Conservation (phyloP, 2,888 invertebrate species). For the Luperina nickerlii region DNA sequence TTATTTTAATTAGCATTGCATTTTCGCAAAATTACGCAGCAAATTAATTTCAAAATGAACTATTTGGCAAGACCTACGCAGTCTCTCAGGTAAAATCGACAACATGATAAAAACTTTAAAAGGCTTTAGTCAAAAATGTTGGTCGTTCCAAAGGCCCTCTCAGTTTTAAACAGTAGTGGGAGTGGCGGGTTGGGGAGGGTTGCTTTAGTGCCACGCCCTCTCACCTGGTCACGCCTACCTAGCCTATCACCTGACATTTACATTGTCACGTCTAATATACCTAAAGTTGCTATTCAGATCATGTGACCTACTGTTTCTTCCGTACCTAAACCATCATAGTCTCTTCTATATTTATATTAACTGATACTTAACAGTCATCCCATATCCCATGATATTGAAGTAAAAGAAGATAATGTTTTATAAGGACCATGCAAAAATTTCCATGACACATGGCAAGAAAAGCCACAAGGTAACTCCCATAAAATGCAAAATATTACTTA, state of each 20-base stretch:
- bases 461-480: conserved; percentile 15
- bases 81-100: background rate
- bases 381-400: background rate
- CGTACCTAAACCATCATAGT: background rate
- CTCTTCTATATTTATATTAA: background rate
- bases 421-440: background rate
- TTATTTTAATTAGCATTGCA: conserved; percentile 7
- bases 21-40: background rate
- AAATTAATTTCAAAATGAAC: background rate
- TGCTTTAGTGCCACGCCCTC: conserved; percentile 72
- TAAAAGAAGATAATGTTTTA: background rate
- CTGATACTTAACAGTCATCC: background rate
- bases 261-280: conserved; percentile 42
- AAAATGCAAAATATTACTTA: conserved; percentile 30
- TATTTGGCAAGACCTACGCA: background rate
- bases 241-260: conserved; percentile 62
- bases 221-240: conserved; percentile 77
- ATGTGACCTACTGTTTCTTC: conserved; percentile 5
- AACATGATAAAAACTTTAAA: background rate
- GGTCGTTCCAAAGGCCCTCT: conserved; percentile 15
- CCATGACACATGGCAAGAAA: conserved; percentile 14
- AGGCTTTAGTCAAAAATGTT: conserved; percentile 7
- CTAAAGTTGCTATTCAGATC: conserved; percentile 34
- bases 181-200: conserved; percentile 69
- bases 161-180: conserved; percentile 58